These are phyloP conservation scores for Botia almorhae DNA, from an alignment of 2,797 vertebrate species.

Conservation along the genomic window DNA sequence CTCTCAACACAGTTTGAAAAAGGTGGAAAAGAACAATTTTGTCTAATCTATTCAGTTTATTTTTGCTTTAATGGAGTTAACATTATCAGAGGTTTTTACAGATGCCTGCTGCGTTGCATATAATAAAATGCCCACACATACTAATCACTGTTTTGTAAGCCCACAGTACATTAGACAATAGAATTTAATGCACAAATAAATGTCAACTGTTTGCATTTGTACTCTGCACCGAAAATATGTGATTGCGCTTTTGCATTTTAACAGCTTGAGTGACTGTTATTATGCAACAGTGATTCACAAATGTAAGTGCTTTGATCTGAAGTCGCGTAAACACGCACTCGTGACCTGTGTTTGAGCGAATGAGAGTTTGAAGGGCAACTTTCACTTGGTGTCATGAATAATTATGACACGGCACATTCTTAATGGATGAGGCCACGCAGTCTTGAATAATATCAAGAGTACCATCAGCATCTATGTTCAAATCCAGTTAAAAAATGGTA, in stretches of 20 bases:
- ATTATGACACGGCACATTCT: no score
- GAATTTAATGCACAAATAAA: neutral
- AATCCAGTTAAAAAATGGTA: neutral
- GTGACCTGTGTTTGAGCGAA: neutral
- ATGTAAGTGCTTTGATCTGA: slow-evolving; percentile 4
- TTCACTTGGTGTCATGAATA: neutral
- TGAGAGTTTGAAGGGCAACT: neutral
- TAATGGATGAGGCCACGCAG: neutral
- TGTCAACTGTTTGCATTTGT: neutral
- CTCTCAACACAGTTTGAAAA: neutral
- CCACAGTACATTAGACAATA: no score
- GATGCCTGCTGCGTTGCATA: neutral
- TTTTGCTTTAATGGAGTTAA: slow-evolving; percentile 1
- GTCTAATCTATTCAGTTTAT: neutral
- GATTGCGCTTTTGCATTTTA: neutral
- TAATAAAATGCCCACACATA: neutral
- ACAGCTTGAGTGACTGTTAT: neutral
- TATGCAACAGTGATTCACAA: neutral
- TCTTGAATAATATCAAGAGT: no score
- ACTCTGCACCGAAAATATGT: neutral
- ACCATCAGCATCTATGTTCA: neutral
- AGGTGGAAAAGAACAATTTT: neutral
- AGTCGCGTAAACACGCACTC: neutral
- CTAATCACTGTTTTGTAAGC: no score
- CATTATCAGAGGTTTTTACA: neutral